Evolutionary conservation across 2,113 vertebrate genomes (phyloP), one percentile per base, ranked within the genome.

Genomic region (Lepisosteus osseus): DNA sequence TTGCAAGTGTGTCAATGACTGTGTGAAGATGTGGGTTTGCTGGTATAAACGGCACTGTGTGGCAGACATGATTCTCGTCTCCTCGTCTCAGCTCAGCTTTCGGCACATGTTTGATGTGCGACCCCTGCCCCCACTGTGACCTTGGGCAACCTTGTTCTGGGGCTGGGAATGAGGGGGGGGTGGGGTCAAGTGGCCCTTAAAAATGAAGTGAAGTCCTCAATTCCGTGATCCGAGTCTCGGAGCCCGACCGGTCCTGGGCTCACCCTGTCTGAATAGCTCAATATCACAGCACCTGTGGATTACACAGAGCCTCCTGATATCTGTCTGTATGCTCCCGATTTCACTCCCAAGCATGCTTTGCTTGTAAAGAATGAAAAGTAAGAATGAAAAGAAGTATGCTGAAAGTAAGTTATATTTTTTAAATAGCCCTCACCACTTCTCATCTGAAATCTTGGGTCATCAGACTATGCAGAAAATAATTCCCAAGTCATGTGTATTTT

Each of bases 81-180:
- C 29, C 29, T 29, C 1, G 2, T 63, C 6, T 29, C 41, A 4
- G 73, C 76, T 86, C 47, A 2, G 54, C 67, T 88, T 83, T 78
- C 81, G 71, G 77, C 73, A 76, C 82, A 74, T 74, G 63, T 79
- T 73, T 69, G 64, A 8, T 44, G 70, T 61, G 1, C 70, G 73
- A 85, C 75, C 74, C 71, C 43, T 71, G 56, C 67, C 68, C 67
- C 64, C 55, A 62, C 9, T 8, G 44, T 73, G 77, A 86, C 77
- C 77, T 78, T 70, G 69, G 64, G 41, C 17, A 76, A 61, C 54
- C 67, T 61, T 54, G 15, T 62, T 40, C 54, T 17, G 54, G 41
- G 51, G 54, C 44, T 44, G 42, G 6, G 41, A 13, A 4, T 65
- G 42, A 3, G 29, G 63, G 41, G 41, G 63, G 41, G 11, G 11